Conservation (phyloP, 1,140 invertebrate genomes). For the Temnothorax longispinosus region DNA sequence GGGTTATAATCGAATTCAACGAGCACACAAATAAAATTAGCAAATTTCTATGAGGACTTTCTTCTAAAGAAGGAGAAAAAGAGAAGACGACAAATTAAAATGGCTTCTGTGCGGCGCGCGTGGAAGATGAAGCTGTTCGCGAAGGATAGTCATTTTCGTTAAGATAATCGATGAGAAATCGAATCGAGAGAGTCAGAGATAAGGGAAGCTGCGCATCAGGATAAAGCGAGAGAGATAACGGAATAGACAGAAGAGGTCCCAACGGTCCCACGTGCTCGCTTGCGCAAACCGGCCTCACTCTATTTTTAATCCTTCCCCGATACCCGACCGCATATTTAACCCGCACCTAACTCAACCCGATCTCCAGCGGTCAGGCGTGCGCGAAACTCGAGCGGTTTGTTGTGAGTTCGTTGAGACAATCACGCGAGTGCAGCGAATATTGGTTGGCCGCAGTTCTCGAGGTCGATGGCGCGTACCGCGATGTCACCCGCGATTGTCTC, state of each 20-base stretch:
- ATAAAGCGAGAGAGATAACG: not conserved
- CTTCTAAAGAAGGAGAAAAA: not conserved
- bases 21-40: not conserved
- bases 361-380: not conserved
- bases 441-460: constrained; percentile 32
- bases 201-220: not conserved
- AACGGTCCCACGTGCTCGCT: constrained; percentile 43
- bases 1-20: not conserved
- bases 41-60: not conserved
- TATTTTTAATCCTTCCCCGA: constrained; percentile 34
- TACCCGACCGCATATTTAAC: constrained; percentile 39
- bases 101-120: not conserved
- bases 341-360: constrained; percentile 38
- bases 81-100: not conserved
- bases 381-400: constrained; percentile 41
- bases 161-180: not conserved
- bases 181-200: not conserved
- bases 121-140: not conserved
- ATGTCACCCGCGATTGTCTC: not conserved
- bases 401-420: not conserved
- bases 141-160: not conserved
- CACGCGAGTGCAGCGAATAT: constrained; percentile 1
- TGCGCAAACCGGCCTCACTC: constrained; percentile 37
- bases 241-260: not conserved
- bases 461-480: constrained; percentile 13